Conservation (phyloP, 2,797 vertebrate species). For the Aldrovandia affinis region DNA sequence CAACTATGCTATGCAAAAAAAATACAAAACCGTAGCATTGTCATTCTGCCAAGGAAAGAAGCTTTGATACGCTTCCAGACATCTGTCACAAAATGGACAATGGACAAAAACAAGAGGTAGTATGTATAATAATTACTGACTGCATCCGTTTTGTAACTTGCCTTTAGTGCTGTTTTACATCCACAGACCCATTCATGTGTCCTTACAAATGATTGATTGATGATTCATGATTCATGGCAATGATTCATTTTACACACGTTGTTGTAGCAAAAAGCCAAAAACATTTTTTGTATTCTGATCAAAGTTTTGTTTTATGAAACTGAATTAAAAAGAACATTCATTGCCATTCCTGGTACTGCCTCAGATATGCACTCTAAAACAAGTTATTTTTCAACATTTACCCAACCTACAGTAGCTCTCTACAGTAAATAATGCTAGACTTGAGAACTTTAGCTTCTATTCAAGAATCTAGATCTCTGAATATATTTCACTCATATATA, state of each 20-base stretch:
- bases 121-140: slow-evolving; percentile 74
- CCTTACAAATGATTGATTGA: slow-evolving; percentile 73
- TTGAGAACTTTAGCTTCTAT: no score
- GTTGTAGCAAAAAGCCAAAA: no score
- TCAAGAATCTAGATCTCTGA: no score
- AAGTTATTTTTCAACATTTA: not conserved
- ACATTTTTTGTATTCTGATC: no score
- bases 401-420: not conserved
- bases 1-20: not conserved
- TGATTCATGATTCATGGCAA: no score
- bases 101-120: slow-evolving; percentile 65
- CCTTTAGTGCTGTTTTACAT: no score
- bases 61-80: slow-evolving; percentile 15
- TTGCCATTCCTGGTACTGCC: no score
- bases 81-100: slow-evolving; percentile 60
- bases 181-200: no score
- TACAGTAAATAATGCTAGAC: not conserved
- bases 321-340: no score
- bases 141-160: slow-evolving; percentile 60
- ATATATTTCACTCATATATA: no score
- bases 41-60: not conserved
- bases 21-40: not conserved
- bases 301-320: no score
- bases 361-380: not conserved
- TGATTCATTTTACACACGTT: no score